These are phyloP conservation scores for Scaptomyza pallida DNA, from an alignment of 1,140 invertebrate species.

Conservation along the genomic window DNA sequence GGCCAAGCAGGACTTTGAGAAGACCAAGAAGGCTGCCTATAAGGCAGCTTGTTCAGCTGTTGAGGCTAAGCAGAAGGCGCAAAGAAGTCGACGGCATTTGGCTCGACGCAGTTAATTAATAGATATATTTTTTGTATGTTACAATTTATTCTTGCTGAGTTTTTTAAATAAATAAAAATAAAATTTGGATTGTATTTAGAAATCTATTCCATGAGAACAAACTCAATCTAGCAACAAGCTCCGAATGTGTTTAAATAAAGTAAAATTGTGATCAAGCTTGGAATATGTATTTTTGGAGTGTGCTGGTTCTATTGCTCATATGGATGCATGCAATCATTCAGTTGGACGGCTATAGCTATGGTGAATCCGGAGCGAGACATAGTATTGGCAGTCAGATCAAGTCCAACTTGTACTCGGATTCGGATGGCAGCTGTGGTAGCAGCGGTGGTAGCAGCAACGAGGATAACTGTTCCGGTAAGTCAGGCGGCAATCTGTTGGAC, in stretches of 20 bases:
- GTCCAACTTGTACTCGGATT: constrained; percentile 28
- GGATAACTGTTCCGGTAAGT: constrained; percentile 2
- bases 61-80: constrained; percentile 84
- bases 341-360: constrained; percentile 33
- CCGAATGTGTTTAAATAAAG: background rate
- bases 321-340: constrained; percentile 20
- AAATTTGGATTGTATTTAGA: too few species aligned
- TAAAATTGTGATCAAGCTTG: background rate
- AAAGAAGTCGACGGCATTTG: constrained; percentile 2
- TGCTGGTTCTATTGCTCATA: constrained; percentile 19
- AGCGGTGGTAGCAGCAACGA: background rate
- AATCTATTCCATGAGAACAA: background rate
- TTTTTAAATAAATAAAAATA: too few species aligned
- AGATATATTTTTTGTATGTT: background rate
- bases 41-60: constrained; percentile 86
- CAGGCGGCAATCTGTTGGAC: background rate
- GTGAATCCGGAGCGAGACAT: background rate
- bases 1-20: constrained; percentile 86
- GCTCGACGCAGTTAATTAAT: too few species aligned
- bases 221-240: constrained; percentile 1
- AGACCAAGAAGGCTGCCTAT: constrained; percentile 86
- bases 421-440: background rate
- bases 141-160: too few species aligned
- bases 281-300: constrained; percentile 40
- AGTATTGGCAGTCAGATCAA: background rate